Base-by-base conservation (phyloP, 2,113 vertebrate species). In the Python bivittatus region DNA sequence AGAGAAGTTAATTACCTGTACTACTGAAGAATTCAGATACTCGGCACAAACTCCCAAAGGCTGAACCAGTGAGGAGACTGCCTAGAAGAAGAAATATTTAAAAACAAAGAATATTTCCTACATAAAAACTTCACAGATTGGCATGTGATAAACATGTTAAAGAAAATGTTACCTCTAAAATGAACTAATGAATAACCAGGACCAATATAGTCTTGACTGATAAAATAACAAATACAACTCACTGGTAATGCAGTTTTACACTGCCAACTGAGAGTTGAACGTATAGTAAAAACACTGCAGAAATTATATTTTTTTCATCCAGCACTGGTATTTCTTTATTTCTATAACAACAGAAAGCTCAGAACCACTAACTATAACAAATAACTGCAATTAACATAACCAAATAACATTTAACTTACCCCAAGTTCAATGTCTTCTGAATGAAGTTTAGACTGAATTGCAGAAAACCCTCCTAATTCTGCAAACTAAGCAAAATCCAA, bases 41-140 rank as follows among this genome's bases (percentile, higher is more conserved):
- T 99, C 99, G 68, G 99, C 99, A 97, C 99, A 99, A 17, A 99
- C 99, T 58, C 99, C 98, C 22, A 99, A 98, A 13, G 99, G 99
- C 7, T 99, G 99, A 90, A 99, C 98, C 95, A 99, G 96, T 20
- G 99, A 98, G 12, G 99, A 99, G 20, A 99, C 99, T 72, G 98
- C 98, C 99, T 99, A 95, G 25, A 94, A 85, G 88, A 94, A 95
- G 96, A 89, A 90, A 2, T 57, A 92, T 90, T 93, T 7, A 96
- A 33, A 53, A 33, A 94, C 4, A 93, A 22, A 6, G 5, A 88
- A 9, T 48, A 52, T 6, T 88, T 57, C n/a, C 9, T 3, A 22
- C 29, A 92, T 17, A n/a, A 61, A 60, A 6, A 11, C 10, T 88
- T 61, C 11, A 61, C 25, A 29, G 44, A 22, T 12, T 27, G 38